Conservation (phyloP, 2,113 vertebrate species). For the Podocnemis expansa region DNA sequence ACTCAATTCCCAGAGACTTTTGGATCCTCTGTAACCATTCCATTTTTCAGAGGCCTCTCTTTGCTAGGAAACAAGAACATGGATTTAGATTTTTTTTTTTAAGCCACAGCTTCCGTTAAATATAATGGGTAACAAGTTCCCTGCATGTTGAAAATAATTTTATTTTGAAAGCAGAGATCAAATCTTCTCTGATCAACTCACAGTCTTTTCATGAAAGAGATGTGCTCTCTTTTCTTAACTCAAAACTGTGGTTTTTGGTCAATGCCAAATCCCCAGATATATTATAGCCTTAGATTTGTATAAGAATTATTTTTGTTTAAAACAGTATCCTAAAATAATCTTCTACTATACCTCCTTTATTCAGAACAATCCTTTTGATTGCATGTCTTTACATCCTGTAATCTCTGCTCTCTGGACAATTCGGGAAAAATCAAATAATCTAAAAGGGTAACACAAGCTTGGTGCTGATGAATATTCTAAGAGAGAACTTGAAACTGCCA, state of each 20-base stretch:
- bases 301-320: not conserved
- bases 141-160: not conserved
- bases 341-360: not conserved
- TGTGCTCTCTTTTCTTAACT: not conserved
- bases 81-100: not conserved
- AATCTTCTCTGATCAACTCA: not conserved
- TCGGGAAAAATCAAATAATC: not conserved
- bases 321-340: conserved; percentile 1
- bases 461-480: not conserved
- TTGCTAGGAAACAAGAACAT: not conserved
- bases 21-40: not conserved
- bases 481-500: not conserved
- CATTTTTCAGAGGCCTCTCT: not conserved
- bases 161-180: not conserved
- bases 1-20: not conserved
- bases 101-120: not conserved
- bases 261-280: not conserved
- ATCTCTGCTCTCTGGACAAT: conserved; percentile 11
- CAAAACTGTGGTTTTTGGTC: not conserved
- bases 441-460: not conserved
- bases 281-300: not conserved
- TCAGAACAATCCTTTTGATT: not conserved
- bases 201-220: not conserved
- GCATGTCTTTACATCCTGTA: conserved; percentile 5
- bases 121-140: not conserved